Evolutionary conservation across 2,888 invertebrate genomes (phyloP).

Genomic region (Panorpa germanica): DNA sequence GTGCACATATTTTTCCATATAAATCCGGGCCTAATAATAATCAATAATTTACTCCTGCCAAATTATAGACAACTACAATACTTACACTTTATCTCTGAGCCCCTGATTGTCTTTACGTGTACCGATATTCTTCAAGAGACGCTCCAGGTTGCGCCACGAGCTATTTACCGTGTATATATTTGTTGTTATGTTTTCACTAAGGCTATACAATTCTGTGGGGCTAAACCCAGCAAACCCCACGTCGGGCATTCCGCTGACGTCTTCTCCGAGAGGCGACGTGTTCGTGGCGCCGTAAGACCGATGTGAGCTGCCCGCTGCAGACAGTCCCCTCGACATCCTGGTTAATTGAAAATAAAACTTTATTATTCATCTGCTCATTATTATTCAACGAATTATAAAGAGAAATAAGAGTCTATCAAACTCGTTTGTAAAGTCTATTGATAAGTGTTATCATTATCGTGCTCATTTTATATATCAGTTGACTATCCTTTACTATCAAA

Average conservation of each 20-base stretch:
- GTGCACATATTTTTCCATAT: not conserved
- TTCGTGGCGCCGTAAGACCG: conserved; percentile 11
- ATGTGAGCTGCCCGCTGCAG: no score
- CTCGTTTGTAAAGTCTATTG: no score
- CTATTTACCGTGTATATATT: conserved; percentile 63
- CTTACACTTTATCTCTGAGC: conserved; percentile 44
- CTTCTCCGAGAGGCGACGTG: conserved; percentile 17
- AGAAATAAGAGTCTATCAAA: no score
- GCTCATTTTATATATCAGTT: no score
- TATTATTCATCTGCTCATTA: no score
- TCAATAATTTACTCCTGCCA: no score
- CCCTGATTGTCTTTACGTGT: conserved; percentile 52
- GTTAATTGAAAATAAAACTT: no score
- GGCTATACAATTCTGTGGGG: conserved; percentile 54
- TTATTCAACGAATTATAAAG: no score
- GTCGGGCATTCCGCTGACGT: conserved; percentile 34
- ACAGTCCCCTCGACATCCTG: no score
- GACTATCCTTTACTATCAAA: no score
- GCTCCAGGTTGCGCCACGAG: conserved; percentile 51
- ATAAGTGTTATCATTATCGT: no score
- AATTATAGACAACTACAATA: conserved; percentile 8
- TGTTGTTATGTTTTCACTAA: conserved; percentile 64
- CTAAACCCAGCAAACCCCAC: conserved; percentile 52
- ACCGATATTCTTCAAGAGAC: conserved; percentile 53
- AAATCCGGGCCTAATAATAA: not conserved